Base-by-base conservation (phyloP, 1,140 invertebrate species). In the Hypothenemus hampei region DNA sequence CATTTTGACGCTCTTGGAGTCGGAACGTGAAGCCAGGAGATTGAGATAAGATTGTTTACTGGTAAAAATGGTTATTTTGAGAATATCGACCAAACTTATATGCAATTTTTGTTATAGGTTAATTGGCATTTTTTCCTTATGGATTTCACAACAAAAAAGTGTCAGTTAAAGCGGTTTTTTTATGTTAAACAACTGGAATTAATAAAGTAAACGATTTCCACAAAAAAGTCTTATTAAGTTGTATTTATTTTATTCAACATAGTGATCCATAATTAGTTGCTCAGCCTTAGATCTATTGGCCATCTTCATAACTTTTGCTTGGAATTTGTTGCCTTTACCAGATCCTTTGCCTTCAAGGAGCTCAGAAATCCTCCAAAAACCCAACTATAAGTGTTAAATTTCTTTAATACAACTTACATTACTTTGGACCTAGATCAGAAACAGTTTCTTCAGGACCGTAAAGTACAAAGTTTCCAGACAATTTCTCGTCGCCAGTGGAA, bases 21-120 rank as follows among this genome's bases (percentile, higher is more conserved):
- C 93, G 70, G 95, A 98, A 80, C 84, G 94, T 79, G 95, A 98
- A 87, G 94, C 95, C 21, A 93, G 94, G 78, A 92, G 95, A 79
- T 78, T 98, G 68, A 81, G 94, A 81, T 97, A n/a, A n/a, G n/a
- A n/a, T n/a, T n/a, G n/a, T n/a, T n/a, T n/a, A n/a, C n/a, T n/a
- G n/a, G n/a, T n/a, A n/a, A n/a, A n/a, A n/a, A n/a, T n/a, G n/a
- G n/a, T n/a, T n/a, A n/a, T n/a, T n/a, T n/a, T n/a, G n/a, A n/a
- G n/a, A n/a, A n/a, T n/a, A n/a, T n/a, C n/a, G n/a, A n/a, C n/a
- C n/a, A n/a, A n/a, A n/a, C n/a, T n/a, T n/a, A n/a, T n/a, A n/a
- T n/a, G n/a, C n/a, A n/a, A n/a, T n/a, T n/a, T n/a, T n/a, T n/a
- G n/a, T n/a, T n/a, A n/a, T n/a, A n/a, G n/a, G n/a, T n/a, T n/a